Base-by-base conservation (phyloP, 2,797 vertebrate genomes). In the Pachyuromys duprasi region DNA sequence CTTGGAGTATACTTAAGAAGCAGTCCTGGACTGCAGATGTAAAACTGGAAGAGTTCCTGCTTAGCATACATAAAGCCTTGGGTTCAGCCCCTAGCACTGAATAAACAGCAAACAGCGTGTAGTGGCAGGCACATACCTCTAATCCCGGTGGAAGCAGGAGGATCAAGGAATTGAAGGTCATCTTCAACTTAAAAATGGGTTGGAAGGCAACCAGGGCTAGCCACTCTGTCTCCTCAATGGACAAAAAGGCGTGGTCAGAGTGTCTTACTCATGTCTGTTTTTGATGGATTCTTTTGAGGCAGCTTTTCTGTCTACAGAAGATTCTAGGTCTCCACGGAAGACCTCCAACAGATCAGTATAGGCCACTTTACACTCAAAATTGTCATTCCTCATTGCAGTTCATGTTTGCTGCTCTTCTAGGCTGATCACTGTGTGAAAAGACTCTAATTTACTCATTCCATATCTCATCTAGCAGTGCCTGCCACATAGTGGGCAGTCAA, bases 391-490 rank as follows among this genome's bases (percentile, higher is more conserved):
- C 63, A 65, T 17, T 93, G 49, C 60, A 72, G 45, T 65, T 95
- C 95, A 84, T 33, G 39, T 76, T 89, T 95, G 53, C 78, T 93
- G 70, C 15, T 8, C 42, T 63, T 39, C 79, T 3, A 72, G 60
- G 75, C 79, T 63, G 65, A 78, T 93, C 83, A 84, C 65, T 39
- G 20, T 60, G 24, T 75, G 65, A 24, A 91, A 28, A 92, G 93
- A 93, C 75, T 91, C 84, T 86, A 93, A 97, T 89, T 91, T 93
- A 88, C 33, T 90, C 78, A 82, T 90, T 69, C 88, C 83, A 28
- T 81, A 90, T 89, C 70, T 93, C 90, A 92, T 95, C 79, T 96
- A 93, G 86, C 74, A 96, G 84, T 89, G 91, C 74, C 92, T 97
- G 95, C 95, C 93, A 91, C 94, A 65, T 12, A 97, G 94, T n/a